Percentiles rank a stretch among this genome's conserved stretches.
Conservation (phyloP, 2,888 invertebrate species). For the Drosophila mimica region DNA sequence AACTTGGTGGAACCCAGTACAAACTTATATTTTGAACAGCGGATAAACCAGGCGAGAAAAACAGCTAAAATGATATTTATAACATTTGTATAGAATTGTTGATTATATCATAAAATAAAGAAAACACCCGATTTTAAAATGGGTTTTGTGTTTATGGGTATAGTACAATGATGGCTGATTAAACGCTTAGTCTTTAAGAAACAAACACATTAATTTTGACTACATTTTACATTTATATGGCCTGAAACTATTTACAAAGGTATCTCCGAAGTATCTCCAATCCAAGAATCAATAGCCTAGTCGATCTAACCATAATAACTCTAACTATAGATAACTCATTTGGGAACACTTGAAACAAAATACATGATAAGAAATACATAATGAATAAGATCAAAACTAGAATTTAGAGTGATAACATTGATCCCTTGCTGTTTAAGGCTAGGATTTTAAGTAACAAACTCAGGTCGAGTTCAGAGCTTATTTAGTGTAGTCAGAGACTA, state of each 20-base stretch:
- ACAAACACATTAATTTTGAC: no score
- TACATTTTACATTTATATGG: no score
- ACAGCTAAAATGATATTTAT: background rate
- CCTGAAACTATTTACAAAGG: no score
- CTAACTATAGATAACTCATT: no score
- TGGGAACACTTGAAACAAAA: no score
- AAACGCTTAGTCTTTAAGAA: no score
- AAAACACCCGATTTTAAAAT: background rate
- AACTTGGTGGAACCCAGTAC: background rate
- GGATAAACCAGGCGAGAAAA: background rate
- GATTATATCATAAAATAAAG: background rate
- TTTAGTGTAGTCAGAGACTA: background rate
- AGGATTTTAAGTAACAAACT: background rate
- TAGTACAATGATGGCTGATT: no score
- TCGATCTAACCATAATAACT: no score
- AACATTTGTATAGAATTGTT: background rate
- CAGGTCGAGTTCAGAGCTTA: background rate
- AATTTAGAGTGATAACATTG: background rate
- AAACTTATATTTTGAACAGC: background rate
- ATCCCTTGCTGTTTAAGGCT: fast-evolving
- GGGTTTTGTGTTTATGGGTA: no score
- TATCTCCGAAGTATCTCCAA: no score
- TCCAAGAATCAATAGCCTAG: no score
- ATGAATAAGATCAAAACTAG: background rate
- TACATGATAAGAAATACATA: no score